A percentile compares a stretch with the other conserved stretches of the same genome.
Evolutionary conservation across 1,140 invertebrate species (phyloP).

Genomic region (Lanistes nyassanus): DNA sequence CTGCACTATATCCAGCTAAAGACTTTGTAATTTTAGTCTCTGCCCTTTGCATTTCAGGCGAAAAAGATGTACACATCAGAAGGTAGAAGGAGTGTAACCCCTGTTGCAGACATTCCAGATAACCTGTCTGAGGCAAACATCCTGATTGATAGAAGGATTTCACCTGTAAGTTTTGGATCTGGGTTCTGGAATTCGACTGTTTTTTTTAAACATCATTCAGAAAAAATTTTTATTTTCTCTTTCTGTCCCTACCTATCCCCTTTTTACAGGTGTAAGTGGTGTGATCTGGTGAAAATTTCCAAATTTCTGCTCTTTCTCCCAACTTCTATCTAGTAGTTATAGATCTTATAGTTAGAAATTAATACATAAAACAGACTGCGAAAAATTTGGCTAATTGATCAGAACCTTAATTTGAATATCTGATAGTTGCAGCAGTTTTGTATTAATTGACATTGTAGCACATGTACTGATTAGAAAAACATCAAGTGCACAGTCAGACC

Average conservation of each 20-base stretch:
- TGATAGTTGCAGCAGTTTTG: too few relatives aligned
- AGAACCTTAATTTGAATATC: too few relatives aligned
- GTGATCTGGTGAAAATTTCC: neutral
- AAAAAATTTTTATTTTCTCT: neutral
- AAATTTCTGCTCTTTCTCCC: too few relatives aligned
- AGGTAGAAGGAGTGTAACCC: constrained; percentile 56
- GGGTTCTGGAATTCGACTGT: neutral
- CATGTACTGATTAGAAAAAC: too few relatives aligned
- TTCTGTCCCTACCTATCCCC: neutral
- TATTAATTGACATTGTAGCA: too few relatives aligned
- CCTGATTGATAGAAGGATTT: constrained; percentile 41
- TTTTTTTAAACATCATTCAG: neutral
- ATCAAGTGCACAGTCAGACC: too few relatives aligned
- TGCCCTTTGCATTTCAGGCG: constrained; percentile 64
- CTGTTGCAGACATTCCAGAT: constrained; percentile 59
- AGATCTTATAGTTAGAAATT: too few relatives aligned
- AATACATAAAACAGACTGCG: too few relatives aligned
- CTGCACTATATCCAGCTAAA: too few relatives aligned
- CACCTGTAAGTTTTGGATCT: constrained; percentile 10
- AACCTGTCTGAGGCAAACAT: constrained; percentile 59
- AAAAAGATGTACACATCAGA: constrained; percentile 74
- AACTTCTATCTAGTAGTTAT: too few relatives aligned
- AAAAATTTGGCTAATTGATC: too few relatives aligned
- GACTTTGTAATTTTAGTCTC: neutral
- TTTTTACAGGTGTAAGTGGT: neutral